Conservation (phyloP, 1,140 invertebrate genomes). For the Megathymus violae region DNA sequence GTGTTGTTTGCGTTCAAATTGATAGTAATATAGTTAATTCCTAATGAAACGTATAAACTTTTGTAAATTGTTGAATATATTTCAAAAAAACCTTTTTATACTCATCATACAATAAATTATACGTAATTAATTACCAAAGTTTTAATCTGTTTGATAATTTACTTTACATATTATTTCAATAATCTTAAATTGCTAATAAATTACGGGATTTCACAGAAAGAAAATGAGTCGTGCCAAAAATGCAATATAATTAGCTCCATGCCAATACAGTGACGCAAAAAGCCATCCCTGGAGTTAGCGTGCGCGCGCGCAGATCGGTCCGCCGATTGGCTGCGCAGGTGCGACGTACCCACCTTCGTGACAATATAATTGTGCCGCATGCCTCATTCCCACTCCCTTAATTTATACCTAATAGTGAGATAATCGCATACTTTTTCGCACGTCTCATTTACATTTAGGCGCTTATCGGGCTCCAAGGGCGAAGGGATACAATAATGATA, state of each 20-base stretch:
- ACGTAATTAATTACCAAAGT: too few species aligned
- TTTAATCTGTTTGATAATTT: too few species aligned
- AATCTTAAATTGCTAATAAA: not conserved
- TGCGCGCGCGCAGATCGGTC: slow-evolving; percentile 62
- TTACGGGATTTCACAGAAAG: not conserved
- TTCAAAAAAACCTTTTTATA: too few species aligned
- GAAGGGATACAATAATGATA: slow-evolving; percentile 76
- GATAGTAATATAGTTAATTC: too few species aligned
- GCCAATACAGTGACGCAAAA: slow-evolving; percentile 29
- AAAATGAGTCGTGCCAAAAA: not conserved
- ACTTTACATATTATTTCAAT: too few species aligned
- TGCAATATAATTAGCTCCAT: not conserved
- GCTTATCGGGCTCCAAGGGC: slow-evolving; percentile 58
- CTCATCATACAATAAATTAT: too few species aligned
- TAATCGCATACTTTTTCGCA: slow-evolving; percentile 79
- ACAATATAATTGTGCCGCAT: slow-evolving; percentile 81
- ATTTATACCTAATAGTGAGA: slow-evolving; percentile 82
- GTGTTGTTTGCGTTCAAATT: too few species aligned
- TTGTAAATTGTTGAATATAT: too few species aligned
- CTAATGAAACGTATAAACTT: too few species aligned
- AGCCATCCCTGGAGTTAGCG: slow-evolving; percentile 53
- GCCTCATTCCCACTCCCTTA: slow-evolving; percentile 70
- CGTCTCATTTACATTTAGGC: slow-evolving; percentile 81
- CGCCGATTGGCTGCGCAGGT: slow-evolving; percentile 65
- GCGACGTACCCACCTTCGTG: slow-evolving; percentile 68